Evolutionary conservation across 2,797 vertebrate species (phyloP), one percentile per base, ranked within the genome.

Genomic region (Coccyzus lansbergi): DNA sequence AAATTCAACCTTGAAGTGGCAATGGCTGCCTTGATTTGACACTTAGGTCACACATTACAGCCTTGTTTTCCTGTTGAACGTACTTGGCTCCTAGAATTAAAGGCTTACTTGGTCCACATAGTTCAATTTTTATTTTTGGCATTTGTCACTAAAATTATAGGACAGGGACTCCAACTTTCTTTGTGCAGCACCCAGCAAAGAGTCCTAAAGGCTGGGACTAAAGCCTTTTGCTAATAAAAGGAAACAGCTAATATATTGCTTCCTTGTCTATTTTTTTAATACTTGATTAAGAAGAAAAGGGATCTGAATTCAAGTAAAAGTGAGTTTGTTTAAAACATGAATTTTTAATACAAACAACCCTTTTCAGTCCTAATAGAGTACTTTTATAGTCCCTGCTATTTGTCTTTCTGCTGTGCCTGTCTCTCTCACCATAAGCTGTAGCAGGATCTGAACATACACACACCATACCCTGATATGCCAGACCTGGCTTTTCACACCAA

Each of bases 1-100:
- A 95, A 95, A 95, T 94, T 51, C 92, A 91, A 76, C 77, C 85
- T 95, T 74, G 14, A 49, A 88, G 69, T 52, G 74, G 69, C 56
- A 34, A 26, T 60, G 82, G 48, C 65, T 56, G 29, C 7, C 46
- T 88, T 74, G 79, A 25, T 82, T 3, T 40, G 59, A 86, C 74
- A 28, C 85, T 86, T 25, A 36, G 89, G 82, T 72, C 92, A 76
- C 31, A 28, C 38, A 81, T 34, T 69, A 56, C 44, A 81, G 56
- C 34, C 42, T 90, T 53, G 55, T 92, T 95, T 95, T 92, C 83
- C 88, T 28, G 7, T 56, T 70, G 92, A 75, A 65, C 80, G 46
- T n/a, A 15, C 28, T 70, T 67, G 83, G 25, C 52, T 84, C 88
- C 74, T 86, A 65, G 55, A 90, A 78, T 81, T 67, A 92, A 55